phyloP scores from a whole-genome alignment of 1,140 invertebrate species.

The Drosophila seguyi region DNA sequence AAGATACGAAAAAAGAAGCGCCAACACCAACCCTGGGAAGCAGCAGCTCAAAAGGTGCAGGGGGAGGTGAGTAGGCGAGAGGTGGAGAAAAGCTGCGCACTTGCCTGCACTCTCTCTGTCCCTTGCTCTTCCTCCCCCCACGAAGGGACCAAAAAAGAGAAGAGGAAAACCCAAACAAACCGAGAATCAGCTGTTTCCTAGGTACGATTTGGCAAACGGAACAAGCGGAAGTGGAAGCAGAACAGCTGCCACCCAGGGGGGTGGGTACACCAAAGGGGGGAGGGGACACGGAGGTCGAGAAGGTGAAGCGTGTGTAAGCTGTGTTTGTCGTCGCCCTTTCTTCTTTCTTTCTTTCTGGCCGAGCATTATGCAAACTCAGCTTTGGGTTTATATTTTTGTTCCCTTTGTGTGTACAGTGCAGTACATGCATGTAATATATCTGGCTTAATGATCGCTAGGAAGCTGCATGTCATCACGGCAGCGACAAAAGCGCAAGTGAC shows the following conservation, averaged over 20 bases:
- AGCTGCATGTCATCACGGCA: slow-evolving; percentile 43
- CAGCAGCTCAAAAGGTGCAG: slow-evolving; percentile 14
- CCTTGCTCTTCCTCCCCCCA: slow-evolving; percentile 13
- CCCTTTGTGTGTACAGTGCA: slow-evolving; percentile 22
- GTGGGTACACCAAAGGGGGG: too few species aligned
- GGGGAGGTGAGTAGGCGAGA: neutral
- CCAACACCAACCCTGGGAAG: slow-evolving; percentile 53
- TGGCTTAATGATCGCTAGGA: slow-evolving; percentile 37
- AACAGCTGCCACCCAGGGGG: slow-evolving; percentile 39
- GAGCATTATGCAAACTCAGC: slow-evolving; percentile 64
- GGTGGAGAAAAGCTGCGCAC: slow-evolving; percentile 63
- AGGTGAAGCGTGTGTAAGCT: slow-evolving; percentile 33
- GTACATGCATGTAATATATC: slow-evolving; percentile 10
- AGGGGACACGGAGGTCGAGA: neutral
- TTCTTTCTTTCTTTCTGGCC: slow-evolving; percentile 8
- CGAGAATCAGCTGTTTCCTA: slow-evolving; percentile 67
- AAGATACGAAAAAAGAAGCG: slow-evolving; percentile 64
- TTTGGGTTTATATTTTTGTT: slow-evolving; percentile 38
- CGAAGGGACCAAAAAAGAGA: slow-evolving; percentile 2
- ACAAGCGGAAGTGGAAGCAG: slow-evolving; percentile 65
- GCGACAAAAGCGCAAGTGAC: slow-evolving; percentile 32
- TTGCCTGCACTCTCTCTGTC: slow-evolving; percentile 57
- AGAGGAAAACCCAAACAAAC: slow-evolving; percentile 48
- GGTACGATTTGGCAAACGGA: slow-evolving; percentile 51
- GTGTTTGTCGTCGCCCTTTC: slow-evolving; percentile 32